Evolutionary conservation across 2,888 invertebrate species (phyloP), one percentile per base, ranked within the genome.

Genomic region (Girardia tigrina): DNA sequence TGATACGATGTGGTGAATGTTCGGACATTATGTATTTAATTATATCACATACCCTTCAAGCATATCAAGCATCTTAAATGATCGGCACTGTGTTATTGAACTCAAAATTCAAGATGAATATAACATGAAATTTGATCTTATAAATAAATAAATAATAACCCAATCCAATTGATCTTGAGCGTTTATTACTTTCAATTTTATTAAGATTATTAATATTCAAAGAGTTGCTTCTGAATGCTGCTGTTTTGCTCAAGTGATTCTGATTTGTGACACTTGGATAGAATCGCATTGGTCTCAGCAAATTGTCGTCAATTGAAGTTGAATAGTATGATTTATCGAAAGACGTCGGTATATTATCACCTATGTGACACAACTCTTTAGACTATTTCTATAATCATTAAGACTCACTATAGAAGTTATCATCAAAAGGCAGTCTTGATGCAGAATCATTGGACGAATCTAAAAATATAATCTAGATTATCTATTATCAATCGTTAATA

Each of bases 261-360:
- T 56, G 56, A 56, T n/a, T 56, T n/a, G 56, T 56, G 6, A n/a
- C 56, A n/a, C 8, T n/a, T 56, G n/a, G 56, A 16, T 16, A 8
- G 23, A 20, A 2, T 56, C 56, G 56, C 56, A 56, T 56, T 4
- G 56, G n/a, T 12, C 20, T 56, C 56, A 56, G 23, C 56, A 56
- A 16, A 56, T 56, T 56, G 56, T 56, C 56, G n/a, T 56, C 56
- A 56, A 56, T 56, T 56, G 56, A 56, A 23, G 56, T 56, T 56
- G 56, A 56, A 56, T 56, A 16, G 23, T 56, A 20, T 12, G 56
- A 16, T 56, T 56, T 56, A 56, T 56, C 56, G 56, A 56, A 56
- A 56, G 56, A 56, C 56, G 56, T 56, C 2, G 56, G 56, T n/a
- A 56, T 8, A 56, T 56, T 23, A 56, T 4, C 56, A 20, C 20